Evolutionary conservation across 2,113 vertebrate species (phyloP).

Genomic region (Balaeniceps rex): DNA sequence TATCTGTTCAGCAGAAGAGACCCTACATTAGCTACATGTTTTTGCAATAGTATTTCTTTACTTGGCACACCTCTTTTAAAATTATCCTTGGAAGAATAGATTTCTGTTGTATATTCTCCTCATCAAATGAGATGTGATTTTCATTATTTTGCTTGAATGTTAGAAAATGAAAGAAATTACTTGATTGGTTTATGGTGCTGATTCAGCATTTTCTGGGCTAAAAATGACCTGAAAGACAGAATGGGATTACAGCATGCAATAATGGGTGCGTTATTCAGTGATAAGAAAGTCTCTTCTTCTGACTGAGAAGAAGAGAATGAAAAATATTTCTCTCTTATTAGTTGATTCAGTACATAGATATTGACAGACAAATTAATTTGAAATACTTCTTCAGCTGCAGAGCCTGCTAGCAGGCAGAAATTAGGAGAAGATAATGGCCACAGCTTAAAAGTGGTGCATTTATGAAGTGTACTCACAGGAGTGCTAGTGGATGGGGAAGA

Average conservation of each 20-base stretch:
- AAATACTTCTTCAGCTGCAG: conserved; percentile 41
- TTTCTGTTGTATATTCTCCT: conserved; percentile 41
- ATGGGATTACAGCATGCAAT: neutral
- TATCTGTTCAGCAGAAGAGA: conserved; percentile 53
- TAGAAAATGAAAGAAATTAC: conserved; percentile 66
- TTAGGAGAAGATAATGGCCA: conserved; percentile 23
- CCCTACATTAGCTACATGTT: conserved; percentile 40
- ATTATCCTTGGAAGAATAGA: conserved; percentile 40
- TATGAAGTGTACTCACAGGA: conserved; percentile 9
- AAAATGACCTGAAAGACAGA: conserved; percentile 38
- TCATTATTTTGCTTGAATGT: conserved; percentile 68
- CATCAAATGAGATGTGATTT: conserved; percentile 50
- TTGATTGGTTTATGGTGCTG: conserved; percentile 62
- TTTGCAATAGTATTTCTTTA: conserved; percentile 35
- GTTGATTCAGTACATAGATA: conserved; percentile 48
- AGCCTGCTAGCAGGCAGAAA: conserved; percentile 38
- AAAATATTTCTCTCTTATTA: conserved; percentile 50
- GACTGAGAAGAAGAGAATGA: conserved; percentile 13
- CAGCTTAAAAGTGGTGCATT: neutral
- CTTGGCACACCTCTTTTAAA: conserved; percentile 56
- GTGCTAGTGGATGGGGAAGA: neutral
- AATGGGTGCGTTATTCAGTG: conserved; percentile 31
- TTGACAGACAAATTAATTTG: conserved; percentile 60
- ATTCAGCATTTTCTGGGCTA: conserved; percentile 52
- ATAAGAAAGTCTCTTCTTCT: conserved; percentile 55